Percentiles rank a stretch among this genome's conserved stretches.
Evolutionary conservation across 2,113 vertebrate genomes (phyloP).

Genomic region (Peromyscus polionotus): DNA sequence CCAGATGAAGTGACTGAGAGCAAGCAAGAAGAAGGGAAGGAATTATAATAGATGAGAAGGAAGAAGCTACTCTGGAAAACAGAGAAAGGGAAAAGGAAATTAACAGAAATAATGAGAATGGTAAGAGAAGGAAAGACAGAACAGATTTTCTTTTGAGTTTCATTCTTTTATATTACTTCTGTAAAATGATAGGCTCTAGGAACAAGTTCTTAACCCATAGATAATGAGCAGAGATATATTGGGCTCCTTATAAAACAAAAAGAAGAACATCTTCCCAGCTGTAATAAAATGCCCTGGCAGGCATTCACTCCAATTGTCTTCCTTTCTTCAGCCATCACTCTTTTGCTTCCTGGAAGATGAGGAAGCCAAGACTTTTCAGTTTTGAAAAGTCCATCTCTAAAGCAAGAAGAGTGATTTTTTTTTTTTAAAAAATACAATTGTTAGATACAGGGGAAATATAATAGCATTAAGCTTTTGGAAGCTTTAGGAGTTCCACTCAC

Average conservation of each 20-base stretch:
- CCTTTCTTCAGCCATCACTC: neutral
- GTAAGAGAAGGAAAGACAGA: neutral
- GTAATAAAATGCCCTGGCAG: neutral
- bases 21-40: neutral
- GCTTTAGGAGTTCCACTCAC: neutral
- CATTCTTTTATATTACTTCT: too few species aligned
- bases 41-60: accelerated
- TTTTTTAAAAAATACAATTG: neutral
- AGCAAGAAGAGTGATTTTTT: neutral
- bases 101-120: neutral
- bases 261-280: neutral
- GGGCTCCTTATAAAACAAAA: neutral
- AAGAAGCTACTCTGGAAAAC: neutral
- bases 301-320: neutral
- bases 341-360: neutral
- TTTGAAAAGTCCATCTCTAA: slow-evolving; percentile 22
- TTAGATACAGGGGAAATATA: neutral
- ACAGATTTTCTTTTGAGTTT: neutral
- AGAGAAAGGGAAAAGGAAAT: neutral
- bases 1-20: neutral
- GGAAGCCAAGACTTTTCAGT: neutral
- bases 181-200: too few species aligned
- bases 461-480: neutral
- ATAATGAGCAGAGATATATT: neutral
- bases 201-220: neutral